Conservation (phyloP, 2,113 vertebrate genomes). For the Ivindomyrus marchei region DNA sequence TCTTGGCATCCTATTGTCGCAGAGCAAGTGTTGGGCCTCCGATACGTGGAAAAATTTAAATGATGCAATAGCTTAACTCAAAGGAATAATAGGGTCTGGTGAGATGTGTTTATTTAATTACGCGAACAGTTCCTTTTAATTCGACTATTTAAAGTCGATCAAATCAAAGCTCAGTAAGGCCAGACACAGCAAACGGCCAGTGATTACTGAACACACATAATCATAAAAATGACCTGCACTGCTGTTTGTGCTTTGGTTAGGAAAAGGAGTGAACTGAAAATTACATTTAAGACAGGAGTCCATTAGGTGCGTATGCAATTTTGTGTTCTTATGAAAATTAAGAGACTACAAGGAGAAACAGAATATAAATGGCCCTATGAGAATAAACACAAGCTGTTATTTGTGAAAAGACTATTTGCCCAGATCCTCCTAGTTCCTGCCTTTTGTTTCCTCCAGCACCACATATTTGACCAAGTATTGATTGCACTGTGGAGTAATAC, state of each 20-base stretch:
- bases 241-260: not conserved
- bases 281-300: not conserved
- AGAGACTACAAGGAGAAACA: conserved; percentile 5
- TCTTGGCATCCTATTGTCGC: not conserved
- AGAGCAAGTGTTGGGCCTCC: not conserved
- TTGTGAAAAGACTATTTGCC: conserved; percentile 32
- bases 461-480: conserved; percentile 62
- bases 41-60: not conserved
- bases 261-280: conserved; percentile 9
- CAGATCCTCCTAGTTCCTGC: conserved; percentile 54
- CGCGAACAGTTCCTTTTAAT: conserved; percentile 28
- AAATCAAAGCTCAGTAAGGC: conserved; percentile 17
- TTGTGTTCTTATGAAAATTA: conserved; percentile 21
- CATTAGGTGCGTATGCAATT: conserved; percentile 24
- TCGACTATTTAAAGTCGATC: conserved; percentile 23
- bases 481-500: conserved; percentile 73
- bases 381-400: conserved; percentile 38
- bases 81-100: conserved; percentile 5
- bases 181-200: conserved; percentile 9
- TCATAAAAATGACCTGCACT: conserved; percentile 21
- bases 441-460: conserved; percentile 40
- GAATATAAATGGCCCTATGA: conserved; percentile 25
- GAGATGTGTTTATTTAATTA: conserved; percentile 13
- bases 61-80: conserved; percentile 19
- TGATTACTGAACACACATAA: conserved; percentile 21